Base-by-base conservation (phyloP, 2,797 vertebrate species). In the Peromyscus attwateri region DNA sequence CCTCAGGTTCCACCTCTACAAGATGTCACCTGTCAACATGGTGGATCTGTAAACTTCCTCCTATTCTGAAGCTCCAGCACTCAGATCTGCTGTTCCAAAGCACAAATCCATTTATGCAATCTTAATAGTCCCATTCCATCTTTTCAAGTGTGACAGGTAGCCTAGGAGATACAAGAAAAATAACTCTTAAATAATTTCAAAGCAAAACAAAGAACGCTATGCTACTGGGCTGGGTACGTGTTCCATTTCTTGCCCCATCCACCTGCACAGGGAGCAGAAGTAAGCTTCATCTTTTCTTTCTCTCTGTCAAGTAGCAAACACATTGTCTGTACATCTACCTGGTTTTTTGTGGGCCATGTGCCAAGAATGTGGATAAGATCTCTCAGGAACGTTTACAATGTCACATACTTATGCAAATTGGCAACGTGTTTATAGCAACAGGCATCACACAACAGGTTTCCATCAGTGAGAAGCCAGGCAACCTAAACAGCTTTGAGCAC, bases 401-500 rank as follows among this genome's bases (percentile, higher is more conserved):
- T 99, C 99, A 98, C 99, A 99, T 99, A 98, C 98, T 99, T 99
- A 99, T 99, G 99, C 98, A 99, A 99, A 99, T 99, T 46, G 88
- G 95, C 98, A 87, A 97, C 43, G 93, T 99, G 99, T 99, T 99
- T 99, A 99, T 99, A 99, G 99, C 99, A 99, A 99, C 99, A 96
- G 98, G 98, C 96, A 98, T 99, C 99, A 99, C 99, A 99, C 98
- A 99, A 99, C 99, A 99, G 98, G 98, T 99, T 98, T 97, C 97
- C 98, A 94, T 98, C 93, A 97, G 96, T 84, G 83, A 98, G 92
- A 87, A 95, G 83, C 73, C 73, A 17, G 46, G 87, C 81, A 95
- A 70, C 95, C 57, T 6, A 17, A 79, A 70, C 76, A 94, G 81
- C 92, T 94, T 31, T 81, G 62, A 81, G 84, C 4, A 7, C 73